Evolutionary conservation across 2,888 invertebrate genomes (phyloP).

Genomic region (Morpho achilles): DNA sequence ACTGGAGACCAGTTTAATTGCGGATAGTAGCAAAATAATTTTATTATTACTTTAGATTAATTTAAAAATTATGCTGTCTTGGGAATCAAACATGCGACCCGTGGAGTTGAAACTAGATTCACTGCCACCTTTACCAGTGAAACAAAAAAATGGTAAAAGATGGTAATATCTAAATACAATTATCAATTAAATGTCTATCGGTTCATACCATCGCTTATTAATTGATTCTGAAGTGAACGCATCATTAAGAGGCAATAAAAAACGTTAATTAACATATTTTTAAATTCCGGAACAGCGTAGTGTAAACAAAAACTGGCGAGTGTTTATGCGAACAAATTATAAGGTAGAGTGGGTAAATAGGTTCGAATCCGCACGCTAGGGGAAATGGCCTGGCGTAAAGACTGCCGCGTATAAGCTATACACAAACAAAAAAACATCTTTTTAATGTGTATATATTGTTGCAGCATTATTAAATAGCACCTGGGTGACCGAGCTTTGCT

Average conservation of each 20-base stretch:
- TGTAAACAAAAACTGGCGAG: conserved; percentile 1
- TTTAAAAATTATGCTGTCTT: neutral
- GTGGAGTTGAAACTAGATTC: no score
- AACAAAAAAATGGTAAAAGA: no score
- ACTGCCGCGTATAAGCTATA: conserved; percentile 13
- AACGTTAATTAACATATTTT: conserved; percentile 1
- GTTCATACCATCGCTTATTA: no score
- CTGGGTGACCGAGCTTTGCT: no score
- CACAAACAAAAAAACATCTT: neutral
- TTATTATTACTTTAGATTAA: neutral
- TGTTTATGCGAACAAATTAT: conserved; percentile 17
- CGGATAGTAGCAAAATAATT: neutral
- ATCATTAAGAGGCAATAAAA: neutral
- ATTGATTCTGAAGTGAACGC: no score
- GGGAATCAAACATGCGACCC: neutral
- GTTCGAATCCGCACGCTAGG: conserved; percentile 16
- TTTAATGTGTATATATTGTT: neutral
- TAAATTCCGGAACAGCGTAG: neutral
- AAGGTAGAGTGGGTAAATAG: conserved; percentile 25
- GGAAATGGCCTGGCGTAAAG: conserved; percentile 13
- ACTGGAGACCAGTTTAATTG: no score
- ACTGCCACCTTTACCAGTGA: no score
- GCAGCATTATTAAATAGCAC: no score
- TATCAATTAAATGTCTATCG: no score
- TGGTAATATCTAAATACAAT: no score